Conservation (phyloP, 2,888 invertebrate species). For the Tenodera sinensis region DNA sequence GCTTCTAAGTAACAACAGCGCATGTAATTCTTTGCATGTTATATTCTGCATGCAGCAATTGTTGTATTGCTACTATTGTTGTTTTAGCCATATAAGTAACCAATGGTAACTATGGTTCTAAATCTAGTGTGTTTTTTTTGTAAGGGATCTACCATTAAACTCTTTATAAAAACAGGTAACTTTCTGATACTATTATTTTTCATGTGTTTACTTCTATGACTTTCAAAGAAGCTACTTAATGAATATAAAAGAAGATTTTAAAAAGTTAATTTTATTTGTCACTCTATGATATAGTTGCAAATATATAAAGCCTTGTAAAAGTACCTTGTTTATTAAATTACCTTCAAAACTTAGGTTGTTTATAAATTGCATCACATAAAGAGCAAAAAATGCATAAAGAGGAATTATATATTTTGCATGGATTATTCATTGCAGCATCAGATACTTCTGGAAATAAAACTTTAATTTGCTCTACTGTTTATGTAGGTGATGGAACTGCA, state of each 20-base stretch:
- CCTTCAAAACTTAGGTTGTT: neutral
- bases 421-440: neutral
- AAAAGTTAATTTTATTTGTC: neutral
- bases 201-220: neutral
- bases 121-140: neutral
- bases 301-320: neutral
- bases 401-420: neutral
- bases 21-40: neutral
- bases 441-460: neutral
- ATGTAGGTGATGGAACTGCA: constrained; percentile 74
- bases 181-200: neutral
- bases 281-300: too few species aligned
- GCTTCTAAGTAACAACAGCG: neutral
- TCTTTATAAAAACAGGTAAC: neutral
- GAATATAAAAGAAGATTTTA: neutral
- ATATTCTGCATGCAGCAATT: neutral
- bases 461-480: neutral
- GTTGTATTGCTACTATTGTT: neutral
- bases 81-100: neutral
- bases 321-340: neutral
- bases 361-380: neutral
- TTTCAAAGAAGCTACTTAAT: neutral
- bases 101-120: neutral
- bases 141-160: neutral
- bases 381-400: neutral